Evolutionary conservation across 2,888 invertebrate genomes (phyloP).

Genomic region (Nebria salina): DNA sequence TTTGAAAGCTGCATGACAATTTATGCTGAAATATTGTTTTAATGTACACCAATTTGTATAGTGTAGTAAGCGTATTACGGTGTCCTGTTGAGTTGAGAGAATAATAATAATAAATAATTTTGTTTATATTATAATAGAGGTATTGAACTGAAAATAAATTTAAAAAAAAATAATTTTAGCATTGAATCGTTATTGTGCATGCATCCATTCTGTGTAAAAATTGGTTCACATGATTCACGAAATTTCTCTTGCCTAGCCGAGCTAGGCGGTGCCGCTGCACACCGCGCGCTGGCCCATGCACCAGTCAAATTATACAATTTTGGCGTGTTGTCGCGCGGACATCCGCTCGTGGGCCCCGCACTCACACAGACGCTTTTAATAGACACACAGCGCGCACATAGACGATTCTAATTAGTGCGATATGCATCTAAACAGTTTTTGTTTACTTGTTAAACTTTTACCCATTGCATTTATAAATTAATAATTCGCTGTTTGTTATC

Average conservation of each 20-base stretch:
- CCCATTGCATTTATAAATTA: not conserved
- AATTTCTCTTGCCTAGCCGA: not conserved
- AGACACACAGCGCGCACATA: conserved; percentile 12
- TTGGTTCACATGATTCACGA: conserved; percentile 1
- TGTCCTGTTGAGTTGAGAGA: too few species aligned
- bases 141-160: not conserved
- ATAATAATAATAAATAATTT: too few species aligned
- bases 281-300: conserved; percentile 8
- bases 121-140: too few species aligned
- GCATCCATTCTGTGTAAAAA: not conserved
- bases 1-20: too few species aligned
- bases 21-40: too few species aligned
- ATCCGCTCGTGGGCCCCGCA: conserved; percentile 17
- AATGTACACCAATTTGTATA: too few species aligned
- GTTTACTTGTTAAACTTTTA: not conserved
- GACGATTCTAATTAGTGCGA: conserved; percentile 18
- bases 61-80: too few species aligned
- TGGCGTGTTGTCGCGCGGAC: conserved; percentile 27
- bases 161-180: not conserved
- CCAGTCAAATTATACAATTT: conserved; percentile 31
- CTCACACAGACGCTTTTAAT: conserved; percentile 3
- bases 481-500: not conserved
- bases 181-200: not conserved
- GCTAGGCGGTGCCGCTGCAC: not conserved
- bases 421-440: conserved; percentile 5